A percentile compares a stretch with the other conserved stretches of the same genome.
Evolutionary conservation across 2,113 vertebrate species (phyloP).

Genomic region (Xenopus laevis): DNA sequence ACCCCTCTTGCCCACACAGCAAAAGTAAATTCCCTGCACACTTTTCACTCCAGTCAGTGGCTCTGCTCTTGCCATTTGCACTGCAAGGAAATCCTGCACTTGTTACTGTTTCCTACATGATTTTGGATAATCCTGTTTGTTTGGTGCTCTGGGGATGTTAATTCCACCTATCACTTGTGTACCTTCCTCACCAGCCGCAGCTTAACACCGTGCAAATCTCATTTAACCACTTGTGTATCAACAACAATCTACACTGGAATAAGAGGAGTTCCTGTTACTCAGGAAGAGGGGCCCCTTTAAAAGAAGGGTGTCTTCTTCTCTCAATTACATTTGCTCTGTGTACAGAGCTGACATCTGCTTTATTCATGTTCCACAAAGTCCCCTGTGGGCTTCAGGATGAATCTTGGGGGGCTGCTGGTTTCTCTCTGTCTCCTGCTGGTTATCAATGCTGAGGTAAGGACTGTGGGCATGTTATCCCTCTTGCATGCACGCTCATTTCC

Average conservation of each 20-base stretch:
- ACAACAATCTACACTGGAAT: conserved; percentile 4
- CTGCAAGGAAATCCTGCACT: conserved; percentile 7
- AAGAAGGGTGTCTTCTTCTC: conserved; percentile 13
- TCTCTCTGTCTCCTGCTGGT: conserved; percentile 60
- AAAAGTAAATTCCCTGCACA: conserved; percentile 17
- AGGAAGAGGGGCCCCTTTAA: conserved; percentile 2
- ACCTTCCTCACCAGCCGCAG: not conserved
- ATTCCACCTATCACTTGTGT: conserved; percentile 8
- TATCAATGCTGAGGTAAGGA: conserved; percentile 59
- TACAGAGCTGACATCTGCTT: conserved; percentile 17
- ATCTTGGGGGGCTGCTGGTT: conserved; percentile 61
- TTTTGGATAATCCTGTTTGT: not conserved
- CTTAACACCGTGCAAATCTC: not conserved
- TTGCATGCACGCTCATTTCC: no score
- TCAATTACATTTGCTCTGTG: conserved; percentile 10
- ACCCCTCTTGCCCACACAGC: conserved; percentile 11
- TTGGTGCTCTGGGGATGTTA: conserved; percentile 6
- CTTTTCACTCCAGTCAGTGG: conserved; percentile 1
- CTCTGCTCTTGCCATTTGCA: not conserved
- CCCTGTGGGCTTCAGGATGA: conserved; percentile 57
- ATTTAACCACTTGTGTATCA: not conserved
- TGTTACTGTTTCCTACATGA: not conserved
- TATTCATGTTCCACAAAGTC: conserved; percentile 31
- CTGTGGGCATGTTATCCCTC: no score
- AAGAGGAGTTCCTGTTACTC: not conserved